Base-by-base conservation (phyloP, 1,140 invertebrate species). In the Mercenaria mercenaria region DNA sequence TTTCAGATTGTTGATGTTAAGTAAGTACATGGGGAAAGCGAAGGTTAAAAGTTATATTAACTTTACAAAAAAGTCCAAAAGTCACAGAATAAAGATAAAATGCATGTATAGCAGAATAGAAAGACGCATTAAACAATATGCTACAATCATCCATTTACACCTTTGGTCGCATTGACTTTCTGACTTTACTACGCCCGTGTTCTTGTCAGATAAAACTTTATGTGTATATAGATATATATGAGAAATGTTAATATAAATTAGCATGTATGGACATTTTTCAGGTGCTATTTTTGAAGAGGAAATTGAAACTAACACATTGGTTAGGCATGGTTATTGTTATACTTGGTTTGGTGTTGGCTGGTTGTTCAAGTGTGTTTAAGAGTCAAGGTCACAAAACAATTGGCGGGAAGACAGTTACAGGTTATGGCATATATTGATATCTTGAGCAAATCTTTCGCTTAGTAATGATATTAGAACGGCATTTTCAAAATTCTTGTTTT, bases 351-450 rank as follows among this genome's bases (percentile, higher is more conserved):
- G 88, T 95, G 10, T 88, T 95, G 0, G 95, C 95, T 37, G 95
- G 95, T 23, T 93, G 94, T 89, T 95, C 95, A 37, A 95, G 95
- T 92, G 91, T 95, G n/a, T 94, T 95, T 69, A 94, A 93, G 50
- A 77, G 80, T 82, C 56, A 87, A 90, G 37, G 61, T 86, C 11
- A 89, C 41, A 41, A 76, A 23, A 69, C 74, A 34, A 67, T 81
- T 15, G 91, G 90, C 34, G 91, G 92, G 41, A 91, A 95, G 34
- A 92, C 93, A 23, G 20, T 94, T 15, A 39, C 95, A 81, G 95
- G 95, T 95, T 88, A 29, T 10, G 11, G 4, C n/a, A n/a, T n/a
- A n/a, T n/a, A n/a, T n/a, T n/a, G n/a, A n/a, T n/a, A n/a, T n/a
- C n/a, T n/a, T n/a, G n/a, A n/a, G n/a, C n/a, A n/a, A n/a, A n/a